Base-by-base conservation (phyloP, 2,113 vertebrate genomes). In the Laterallus jamaicensis region DNA sequence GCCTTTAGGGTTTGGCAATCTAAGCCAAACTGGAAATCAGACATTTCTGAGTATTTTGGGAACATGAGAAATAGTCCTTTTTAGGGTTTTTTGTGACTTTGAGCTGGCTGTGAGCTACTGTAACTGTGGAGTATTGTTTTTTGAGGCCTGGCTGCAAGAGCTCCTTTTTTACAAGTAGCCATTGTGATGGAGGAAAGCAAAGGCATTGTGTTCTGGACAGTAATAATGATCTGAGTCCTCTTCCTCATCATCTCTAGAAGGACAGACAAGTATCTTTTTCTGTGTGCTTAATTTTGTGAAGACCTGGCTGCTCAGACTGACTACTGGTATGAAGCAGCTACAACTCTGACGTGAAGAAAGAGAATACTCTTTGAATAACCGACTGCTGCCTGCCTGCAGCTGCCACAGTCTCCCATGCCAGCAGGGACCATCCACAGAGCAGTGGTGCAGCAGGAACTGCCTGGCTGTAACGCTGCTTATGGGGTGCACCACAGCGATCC, bases 361-460 rank as follows among this genome's bases (percentile, higher is more conserved):
- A 68, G 26, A 44, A 1, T n/a, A 58, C 47, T 18, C 11, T 11
- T 62, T 56, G 49, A 35, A 8, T 19, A 66, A 52, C 28, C 0
- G 0, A 2, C 0, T 12, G 70, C 66, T 87, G 58, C 56, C 32
- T 0, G 0, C 0, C 6, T n/a, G 4, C 3, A 2, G 50, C 76
- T 55, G 68, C 68, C 3, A 2, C n/a, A 40, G 31, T 9, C 17
- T 59, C 39, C 20, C 1, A 0, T 39, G 59, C 37, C 78, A 86
- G 55, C n/a, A 60, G 82, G 26, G 59, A 10, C 29, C 4, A 1
- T 66, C 32, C 86, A n/a, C 44, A 62, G 70, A 58, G 69, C 6
- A 8, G 60, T 49, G 2, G 25, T 0, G 26, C 42, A 59, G 31
- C 62, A 73, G 17, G 2, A 64, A 55, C 47, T 13, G 17, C 1